Conservation (phyloP, 2,888 invertebrate species). For the Boloria euphrosyne region DNA sequence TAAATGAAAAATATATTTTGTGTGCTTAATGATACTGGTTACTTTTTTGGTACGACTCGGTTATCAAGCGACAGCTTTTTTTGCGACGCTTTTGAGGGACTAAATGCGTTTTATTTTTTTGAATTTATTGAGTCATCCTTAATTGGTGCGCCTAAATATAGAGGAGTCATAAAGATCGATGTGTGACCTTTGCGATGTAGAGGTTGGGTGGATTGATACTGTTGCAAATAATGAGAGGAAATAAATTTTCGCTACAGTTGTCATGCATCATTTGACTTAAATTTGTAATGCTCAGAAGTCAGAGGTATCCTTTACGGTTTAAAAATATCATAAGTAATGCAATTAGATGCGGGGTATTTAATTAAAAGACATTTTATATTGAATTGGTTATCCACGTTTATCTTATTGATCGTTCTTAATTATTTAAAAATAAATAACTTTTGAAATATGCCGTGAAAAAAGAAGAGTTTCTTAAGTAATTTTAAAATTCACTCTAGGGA, state of each 20-base stretch:
- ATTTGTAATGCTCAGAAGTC: background rate
- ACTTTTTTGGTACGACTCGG: slow-evolving; percentile 72
- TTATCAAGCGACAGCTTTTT: slow-evolving; percentile 72
- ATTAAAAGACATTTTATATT: slow-evolving; percentile 2
- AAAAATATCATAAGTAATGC: slow-evolving; percentile 23
- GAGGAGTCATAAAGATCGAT: slow-evolving; percentile 55
- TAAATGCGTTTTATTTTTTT: slow-evolving; percentile 62
- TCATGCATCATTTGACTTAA: slow-evolving; percentile 29
- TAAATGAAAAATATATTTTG: slow-evolving; percentile 83
- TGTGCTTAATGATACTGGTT: slow-evolving; percentile 81
- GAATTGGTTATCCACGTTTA: background rate
- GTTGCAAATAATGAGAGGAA: slow-evolving; percentile 27
- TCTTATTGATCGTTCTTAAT: slow-evolving; percentile 9
- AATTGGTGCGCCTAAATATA: slow-evolving; percentile 67
- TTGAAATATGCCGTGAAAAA: background rate
- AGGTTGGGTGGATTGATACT: slow-evolving; percentile 19
- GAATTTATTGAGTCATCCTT: slow-evolving; percentile 68
- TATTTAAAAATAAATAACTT: background rate
- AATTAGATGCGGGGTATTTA: slow-evolving; percentile 20
- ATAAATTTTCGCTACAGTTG: slow-evolving; percentile 25
- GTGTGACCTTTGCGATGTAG: slow-evolving; percentile 29
- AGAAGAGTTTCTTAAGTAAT: background rate
- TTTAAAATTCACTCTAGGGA: too few relatives aligned
- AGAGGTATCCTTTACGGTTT: slow-evolving; percentile 1
- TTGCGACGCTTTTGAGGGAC: slow-evolving; percentile 64